A percentile compares a stretch with the other conserved stretches of the same genome.
These are phyloP conservation scores for Fukomys damarensis DNA, from an alignment of 2,113 vertebrate species.

Conservation along the genomic window DNA sequence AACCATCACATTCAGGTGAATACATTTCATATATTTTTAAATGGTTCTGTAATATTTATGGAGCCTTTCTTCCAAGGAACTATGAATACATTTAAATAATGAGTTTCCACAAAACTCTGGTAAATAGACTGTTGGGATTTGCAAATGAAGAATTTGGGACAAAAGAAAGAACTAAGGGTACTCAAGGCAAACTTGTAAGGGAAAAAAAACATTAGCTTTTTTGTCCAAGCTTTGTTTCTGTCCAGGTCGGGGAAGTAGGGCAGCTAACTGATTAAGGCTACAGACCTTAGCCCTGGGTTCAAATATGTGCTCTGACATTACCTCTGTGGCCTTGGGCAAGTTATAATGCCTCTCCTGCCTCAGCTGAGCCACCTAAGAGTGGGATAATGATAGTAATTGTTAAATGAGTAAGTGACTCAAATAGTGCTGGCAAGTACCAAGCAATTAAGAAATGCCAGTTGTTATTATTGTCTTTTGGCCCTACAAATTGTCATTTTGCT, in stretches of 20 bases:
- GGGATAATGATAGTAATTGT: not conserved
- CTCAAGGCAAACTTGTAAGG: not conserved
- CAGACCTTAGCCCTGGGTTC: not conserved
- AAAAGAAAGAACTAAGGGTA: not conserved
- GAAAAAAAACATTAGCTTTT: not conserved
- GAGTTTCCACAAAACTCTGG: not conserved
- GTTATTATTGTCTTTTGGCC: conserved; percentile 7
- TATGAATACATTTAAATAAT: conserved; percentile 68
- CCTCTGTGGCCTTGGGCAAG: not conserved
- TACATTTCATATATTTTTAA: conserved; percentile 53
- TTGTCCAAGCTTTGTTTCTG: not conserved
- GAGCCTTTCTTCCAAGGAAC: conserved; percentile 63
- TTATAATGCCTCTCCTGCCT: not conserved
- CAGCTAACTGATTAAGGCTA: not conserved
- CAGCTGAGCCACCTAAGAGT: not conserved
- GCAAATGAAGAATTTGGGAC: conserved; percentile 32
- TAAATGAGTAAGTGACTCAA: not conserved
- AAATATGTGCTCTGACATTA: not conserved
- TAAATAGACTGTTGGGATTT: conserved; percentile 46
- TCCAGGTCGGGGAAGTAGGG: not conserved
- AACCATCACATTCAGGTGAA: not conserved
- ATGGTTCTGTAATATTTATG: conserved; percentile 62
- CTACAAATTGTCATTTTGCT: conserved; percentile 10
- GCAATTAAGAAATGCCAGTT: conserved; percentile 47
- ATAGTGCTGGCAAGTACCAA: not conserved